Percentiles rank a stretch among this genome's conserved stretches.
These are phyloP conservation scores for Pollenia angustigena DNA, from an alignment of 2,888 invertebrate species.

Conservation along the genomic window DNA sequence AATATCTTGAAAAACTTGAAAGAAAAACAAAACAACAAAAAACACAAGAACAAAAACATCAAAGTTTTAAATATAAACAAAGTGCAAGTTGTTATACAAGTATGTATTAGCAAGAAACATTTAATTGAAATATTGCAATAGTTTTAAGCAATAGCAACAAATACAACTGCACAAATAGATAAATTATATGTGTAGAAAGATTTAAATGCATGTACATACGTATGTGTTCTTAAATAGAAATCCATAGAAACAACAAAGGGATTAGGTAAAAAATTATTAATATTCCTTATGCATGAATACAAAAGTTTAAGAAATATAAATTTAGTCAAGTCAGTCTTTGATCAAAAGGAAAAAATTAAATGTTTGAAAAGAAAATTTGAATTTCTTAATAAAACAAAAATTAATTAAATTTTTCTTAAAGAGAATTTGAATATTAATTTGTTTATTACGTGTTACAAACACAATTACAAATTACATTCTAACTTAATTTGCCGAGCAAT, in stretches of 20 bases:
- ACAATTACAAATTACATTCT: too few species aligned
- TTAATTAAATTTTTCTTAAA: too few species aligned
- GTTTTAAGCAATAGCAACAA: conserved; percentile 23
- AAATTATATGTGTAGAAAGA: background rate
- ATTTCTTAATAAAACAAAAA: too few species aligned
- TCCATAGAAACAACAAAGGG: conserved; percentile 5
- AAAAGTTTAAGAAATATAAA: background rate
- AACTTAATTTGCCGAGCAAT: too few species aligned
- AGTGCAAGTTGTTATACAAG: conserved; percentile 52
- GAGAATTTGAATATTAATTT: too few species aligned
- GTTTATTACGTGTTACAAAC: too few species aligned
- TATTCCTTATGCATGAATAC: background rate
- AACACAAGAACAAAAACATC: background rate
- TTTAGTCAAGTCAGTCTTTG: background rate
- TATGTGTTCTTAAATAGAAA: background rate
- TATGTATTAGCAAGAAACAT: conserved; percentile 39
- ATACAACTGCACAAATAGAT: conserved; percentile 2
- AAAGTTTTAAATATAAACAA: conserved; percentile 46
- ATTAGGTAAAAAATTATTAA: conserved; percentile 4
- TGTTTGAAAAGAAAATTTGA: too few species aligned
- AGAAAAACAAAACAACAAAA: conserved; percentile 44
- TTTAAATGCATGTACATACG: background rate
- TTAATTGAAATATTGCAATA: conserved; percentile 63
- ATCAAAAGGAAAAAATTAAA: too few species aligned
- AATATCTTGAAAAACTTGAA: conserved; percentile 29